Percentiles rank a stretch among this genome's conserved stretches.
phyloP scores from a whole-genome alignment of 1,140 invertebrate genomes.

The Parasteatoda tepidariorum region DNA sequence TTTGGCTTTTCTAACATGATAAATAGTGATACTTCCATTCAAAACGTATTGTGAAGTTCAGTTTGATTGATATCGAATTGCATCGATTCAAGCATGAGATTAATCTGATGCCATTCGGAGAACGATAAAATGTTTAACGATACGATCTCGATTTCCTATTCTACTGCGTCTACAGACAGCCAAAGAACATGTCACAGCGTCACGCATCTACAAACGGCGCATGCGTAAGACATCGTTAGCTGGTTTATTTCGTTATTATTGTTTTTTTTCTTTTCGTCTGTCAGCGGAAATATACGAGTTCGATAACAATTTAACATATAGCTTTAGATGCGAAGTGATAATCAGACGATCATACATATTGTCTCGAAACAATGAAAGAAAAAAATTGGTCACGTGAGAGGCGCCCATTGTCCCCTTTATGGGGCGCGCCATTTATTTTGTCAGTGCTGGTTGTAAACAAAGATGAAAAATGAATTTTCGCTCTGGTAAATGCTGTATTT shows the following conservation, averaged over 20 bases:
- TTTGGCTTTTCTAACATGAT: background rate
- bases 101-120: conserved; percentile 15
- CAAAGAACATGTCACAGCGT: background rate
- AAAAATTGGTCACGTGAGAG: conserved; percentile 19
- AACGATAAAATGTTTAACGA: conserved; percentile 41
- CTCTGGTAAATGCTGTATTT: background rate
- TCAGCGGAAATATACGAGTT: conserved; percentile 27
- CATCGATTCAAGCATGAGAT: conserved; percentile 17
- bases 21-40: conserved; percentile 1
- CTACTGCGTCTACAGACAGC: background rate
- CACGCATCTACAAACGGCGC: background rate
- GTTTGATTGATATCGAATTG: conserved; percentile 41
- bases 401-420: conserved; percentile 27
- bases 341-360: conserved; percentile 27
- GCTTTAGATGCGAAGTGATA: conserved; percentile 34
- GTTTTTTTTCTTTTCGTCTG: conserved; percentile 9
- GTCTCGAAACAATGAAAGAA: conserved; percentile 29
- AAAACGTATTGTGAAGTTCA: conserved; percentile 15
- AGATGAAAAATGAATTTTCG: background rate
- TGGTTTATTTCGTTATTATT: background rate
- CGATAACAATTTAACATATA: conserved; percentile 51
- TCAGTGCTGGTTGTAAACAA: background rate
- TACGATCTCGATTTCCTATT: conserved; percentile 17
- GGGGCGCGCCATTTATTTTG: background rate
- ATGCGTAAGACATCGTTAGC: conserved; percentile 1